Percentiles rank a stretch among this genome's conserved stretches.
phyloP scores from a whole-genome alignment of 2,888 invertebrate genomes.

The Nemotelus nigrinus region DNA sequence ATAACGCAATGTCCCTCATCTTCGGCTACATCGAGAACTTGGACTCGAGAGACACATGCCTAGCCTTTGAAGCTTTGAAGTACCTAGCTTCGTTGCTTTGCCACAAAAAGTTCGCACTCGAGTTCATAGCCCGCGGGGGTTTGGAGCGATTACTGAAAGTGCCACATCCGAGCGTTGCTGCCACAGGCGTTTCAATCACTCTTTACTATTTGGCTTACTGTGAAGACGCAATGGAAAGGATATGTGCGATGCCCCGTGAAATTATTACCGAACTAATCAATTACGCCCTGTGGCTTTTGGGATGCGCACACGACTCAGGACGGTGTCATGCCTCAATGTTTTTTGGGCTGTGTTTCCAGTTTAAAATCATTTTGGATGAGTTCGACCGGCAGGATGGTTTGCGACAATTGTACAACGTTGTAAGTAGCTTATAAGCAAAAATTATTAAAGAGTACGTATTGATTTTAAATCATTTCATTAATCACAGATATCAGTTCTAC shows the following conservation, averaged over 20 bases:
- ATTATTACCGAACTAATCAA: slow-evolving; percentile 81
- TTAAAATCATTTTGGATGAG: slow-evolving; percentile 90
- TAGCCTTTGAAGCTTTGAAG: slow-evolving; percentile 96
- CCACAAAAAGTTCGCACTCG: slow-evolving; percentile 97
- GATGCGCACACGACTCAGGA: slow-evolving; percentile 97
- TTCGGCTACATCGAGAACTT: slow-evolving; percentile 89
- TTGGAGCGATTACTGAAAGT: slow-evolving; percentile 88
- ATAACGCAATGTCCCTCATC: slow-evolving; percentile 89
- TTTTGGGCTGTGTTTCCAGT: slow-evolving; percentile 93
- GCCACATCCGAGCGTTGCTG: slow-evolving; percentile 92
- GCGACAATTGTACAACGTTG: slow-evolving; percentile 90
- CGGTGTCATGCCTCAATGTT: slow-evolving; percentile 98
- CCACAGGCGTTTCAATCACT: slow-evolving; percentile 95
- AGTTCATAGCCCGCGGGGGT: slow-evolving; percentile 91
- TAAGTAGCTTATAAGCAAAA: slow-evolving; percentile 53
- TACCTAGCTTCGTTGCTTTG: slow-evolving; percentile 94
- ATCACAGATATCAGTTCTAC: slow-evolving; percentile 82
- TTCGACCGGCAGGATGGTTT: slow-evolving; percentile 94
- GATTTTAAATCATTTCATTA: slow-evolving; percentile 8
- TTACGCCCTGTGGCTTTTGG: slow-evolving; percentile 94
- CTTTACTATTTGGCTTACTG: slow-evolving; percentile 96
- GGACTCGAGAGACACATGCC: slow-evolving; percentile 87
- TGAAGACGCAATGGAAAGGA: slow-evolving; percentile 97
- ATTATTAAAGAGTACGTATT: slow-evolving; percentile 7
- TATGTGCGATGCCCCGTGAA: slow-evolving; percentile 84